Evolutionary conservation across 2,113 vertebrate species (phyloP).

Genomic region (Syngnathus floridae): DNA sequence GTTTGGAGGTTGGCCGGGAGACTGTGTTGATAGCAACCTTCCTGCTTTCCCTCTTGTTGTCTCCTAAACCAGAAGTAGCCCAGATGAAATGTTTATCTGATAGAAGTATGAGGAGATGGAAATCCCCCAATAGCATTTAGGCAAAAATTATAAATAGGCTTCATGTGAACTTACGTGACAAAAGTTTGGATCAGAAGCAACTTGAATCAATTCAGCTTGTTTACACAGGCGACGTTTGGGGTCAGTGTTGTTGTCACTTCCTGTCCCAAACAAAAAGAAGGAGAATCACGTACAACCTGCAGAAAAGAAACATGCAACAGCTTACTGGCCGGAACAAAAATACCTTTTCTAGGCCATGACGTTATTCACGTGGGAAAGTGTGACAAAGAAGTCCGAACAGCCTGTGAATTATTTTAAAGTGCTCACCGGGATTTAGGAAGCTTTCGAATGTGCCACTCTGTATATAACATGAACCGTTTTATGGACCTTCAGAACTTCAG

Average conservation of each 20-base stretch:
- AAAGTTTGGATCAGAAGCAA: slow-evolving; percentile 13
- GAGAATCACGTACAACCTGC: not conserved
- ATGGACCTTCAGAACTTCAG: slow-evolving; percentile 46
- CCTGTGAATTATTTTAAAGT: slow-evolving; percentile 26
- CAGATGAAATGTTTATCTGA: slow-evolving; percentile 41
- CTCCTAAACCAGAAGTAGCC: slow-evolving; percentile 12
- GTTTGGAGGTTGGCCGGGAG: slow-evolving; percentile 21
- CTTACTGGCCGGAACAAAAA: not conserved
- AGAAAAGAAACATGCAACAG: not conserved
- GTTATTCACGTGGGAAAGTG: slow-evolving; percentile 21
- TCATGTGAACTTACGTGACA: slow-evolving; percentile 8
- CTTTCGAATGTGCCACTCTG: slow-evolving; percentile 29
- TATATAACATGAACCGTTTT: slow-evolving; percentile 42
- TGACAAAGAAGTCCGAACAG: not conserved
- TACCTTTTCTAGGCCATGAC: not conserved
- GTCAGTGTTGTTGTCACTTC: slow-evolving; percentile 16
- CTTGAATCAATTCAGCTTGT: not conserved
- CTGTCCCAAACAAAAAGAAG: slow-evolving; percentile 16
- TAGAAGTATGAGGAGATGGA: slow-evolving; percentile 17
- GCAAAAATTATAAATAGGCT: slow-evolving; percentile 35
- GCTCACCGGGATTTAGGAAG: slow-evolving; percentile 28
- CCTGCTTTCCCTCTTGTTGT: slow-evolving; percentile 42
- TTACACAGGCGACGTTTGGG: slow-evolving; percentile 11
- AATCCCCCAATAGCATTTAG: slow-evolving; percentile 18
- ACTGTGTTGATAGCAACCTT: slow-evolving; percentile 50